Base-by-base conservation (phyloP, 2,888 invertebrate genomes). In the Lasioglossum zephyrum region DNA sequence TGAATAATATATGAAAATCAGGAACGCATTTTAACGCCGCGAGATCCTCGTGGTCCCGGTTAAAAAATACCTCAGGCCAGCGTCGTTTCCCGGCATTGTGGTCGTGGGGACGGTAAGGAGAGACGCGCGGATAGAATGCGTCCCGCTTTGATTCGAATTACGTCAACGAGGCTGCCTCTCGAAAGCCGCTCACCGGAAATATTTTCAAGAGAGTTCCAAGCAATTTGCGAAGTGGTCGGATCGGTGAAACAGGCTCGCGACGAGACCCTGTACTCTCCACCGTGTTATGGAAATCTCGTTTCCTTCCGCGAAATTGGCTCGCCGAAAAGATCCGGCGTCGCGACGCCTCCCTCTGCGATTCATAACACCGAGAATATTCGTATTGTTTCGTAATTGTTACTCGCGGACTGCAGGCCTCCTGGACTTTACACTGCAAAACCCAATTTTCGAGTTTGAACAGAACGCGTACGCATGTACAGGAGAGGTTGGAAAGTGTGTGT, bases 261-360 rank as follows among this genome's bases (percentile, higher is more conserved):
- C 77, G n/a, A 49, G 36, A 66, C 26, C 57, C 57, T n/a, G 31
- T 18, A 31, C 63, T 77, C 63, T 77, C 41, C 66, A 69, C 74
- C 63, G 31, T 41, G 73, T 81, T 73, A 81, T 77, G 63, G 26
- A 81, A 77, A 81, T 81, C 39, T 69, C 63, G 39, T 73, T 81
- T 73, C 11, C 39, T 66, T 63, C 63, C 72, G 63, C 31, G 77
- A 72, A 53, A 72, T 73, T 81, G 41, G 57, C 53, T 57, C 76
- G 70, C 31, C 53, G 76, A 77, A 60, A 41, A 47, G 26, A 18
- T 47, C 47, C 41, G 36, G 44, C 41, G 66, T 72, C 69, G 31
- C 31, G 66, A 16, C 66, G 66, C 26, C 60, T 63, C 16, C 16
- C 60, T 26, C 9, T 16, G 60, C 31, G 26, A 63, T 31, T 63